A percentile compares a stretch with the other conserved stretches of the same genome.
Conservation (phyloP, 2,888 invertebrate species). For the Copidosoma aretas region DNA sequence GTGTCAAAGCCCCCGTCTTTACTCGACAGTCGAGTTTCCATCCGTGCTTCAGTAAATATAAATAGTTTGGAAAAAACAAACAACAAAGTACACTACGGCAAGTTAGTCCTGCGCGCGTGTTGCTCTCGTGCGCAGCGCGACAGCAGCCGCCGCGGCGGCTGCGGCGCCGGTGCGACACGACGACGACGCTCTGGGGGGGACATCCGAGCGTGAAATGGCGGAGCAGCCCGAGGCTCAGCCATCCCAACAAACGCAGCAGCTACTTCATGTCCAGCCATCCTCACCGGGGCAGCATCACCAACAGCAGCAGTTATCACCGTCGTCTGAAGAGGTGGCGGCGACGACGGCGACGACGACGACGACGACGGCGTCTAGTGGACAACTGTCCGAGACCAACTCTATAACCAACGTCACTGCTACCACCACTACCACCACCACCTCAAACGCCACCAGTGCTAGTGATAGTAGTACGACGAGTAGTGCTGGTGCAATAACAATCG, state of each 20-base stretch:
- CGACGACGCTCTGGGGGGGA: conserved; percentile 3
- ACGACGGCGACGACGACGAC: background rate
- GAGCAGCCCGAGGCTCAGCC: conserved; percentile 22
- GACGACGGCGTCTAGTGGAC: background rate
- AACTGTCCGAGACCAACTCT: conserved; percentile 32
- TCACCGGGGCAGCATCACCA: background rate
- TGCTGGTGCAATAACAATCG: background rate
- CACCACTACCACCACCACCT: conserved; percentile 20
- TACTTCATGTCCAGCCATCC: background rate
- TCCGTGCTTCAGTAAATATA: too few species aligned
- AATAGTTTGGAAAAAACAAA: too few species aligned
- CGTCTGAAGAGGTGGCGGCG: too few species aligned
- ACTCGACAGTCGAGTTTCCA: too few species aligned
- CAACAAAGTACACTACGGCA: too few species aligned
- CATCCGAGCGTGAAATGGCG: conserved; percentile 27
- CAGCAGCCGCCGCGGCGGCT: background rate
- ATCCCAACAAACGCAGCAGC: conserved; percentile 23
- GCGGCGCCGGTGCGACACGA: background rate
- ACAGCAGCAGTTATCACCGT: conserved; percentile 6
- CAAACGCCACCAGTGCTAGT: conserved; percentile 10
- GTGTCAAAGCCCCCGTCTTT: too few species aligned
- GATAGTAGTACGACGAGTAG: background rate
- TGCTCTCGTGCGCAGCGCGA: background rate
- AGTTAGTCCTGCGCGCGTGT: too few species aligned
- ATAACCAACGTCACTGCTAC: conserved; percentile 23